These are phyloP conservation scores for Thecophora atra DNA, from an alignment of 2,888 invertebrate genomes.

Conservation along the genomic window DNA sequence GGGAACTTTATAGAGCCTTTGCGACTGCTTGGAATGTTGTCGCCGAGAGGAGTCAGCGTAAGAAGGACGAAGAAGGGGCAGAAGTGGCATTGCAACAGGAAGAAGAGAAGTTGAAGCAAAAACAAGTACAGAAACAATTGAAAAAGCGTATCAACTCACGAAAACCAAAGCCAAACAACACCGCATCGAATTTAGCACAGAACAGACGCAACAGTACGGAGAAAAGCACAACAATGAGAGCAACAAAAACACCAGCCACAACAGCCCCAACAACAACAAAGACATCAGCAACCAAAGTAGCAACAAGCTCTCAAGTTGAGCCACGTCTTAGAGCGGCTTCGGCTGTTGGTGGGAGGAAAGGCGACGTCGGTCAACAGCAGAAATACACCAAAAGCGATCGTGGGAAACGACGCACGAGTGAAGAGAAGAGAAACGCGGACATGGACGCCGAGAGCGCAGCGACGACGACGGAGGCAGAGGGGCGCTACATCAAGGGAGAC, in stretches of 20 bases:
- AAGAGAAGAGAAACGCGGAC: not conserved
- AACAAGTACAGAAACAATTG: slow-evolving; percentile 44
- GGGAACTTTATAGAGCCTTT: slow-evolving; percentile 60
- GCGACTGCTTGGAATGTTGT: slow-evolving; percentile 58
- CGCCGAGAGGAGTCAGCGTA: slow-evolving; percentile 50
- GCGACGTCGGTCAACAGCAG: slow-evolving; percentile 28
- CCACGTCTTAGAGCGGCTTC: slow-evolving; percentile 1
- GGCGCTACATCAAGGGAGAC: slow-evolving; percentile 69
- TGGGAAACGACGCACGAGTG: slow-evolving; percentile 44
- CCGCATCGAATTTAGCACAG: slow-evolving; percentile 39
- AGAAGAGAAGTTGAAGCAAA: slow-evolving; percentile 46
- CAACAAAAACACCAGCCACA: slow-evolving; percentile 39
- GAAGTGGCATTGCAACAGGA: slow-evolving; percentile 50
- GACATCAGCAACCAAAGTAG: slow-evolving; percentile 38
- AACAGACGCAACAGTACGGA: slow-evolving; percentile 37
- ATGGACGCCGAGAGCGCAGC: slow-evolving; percentile 42
- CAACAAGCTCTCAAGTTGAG: slow-evolving; percentile 39
- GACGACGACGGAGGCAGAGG: slow-evolving; percentile 51
- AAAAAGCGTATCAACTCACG: slow-evolving; percentile 53
- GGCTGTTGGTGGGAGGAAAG: slow-evolving; percentile 19
- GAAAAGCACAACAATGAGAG: slow-evolving; percentile 43
- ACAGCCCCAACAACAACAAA: slow-evolving; percentile 38
- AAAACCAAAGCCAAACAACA: slow-evolving; percentile 46
- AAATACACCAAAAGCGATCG: slow-evolving; percentile 24
- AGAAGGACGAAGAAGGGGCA: slow-evolving; percentile 42